A percentile compares a stretch with the other conserved stretches of the same genome.
phyloP scores from a whole-genome alignment of 23 tunicate genomes.

The Clavelina lepadiformis region DNA sequence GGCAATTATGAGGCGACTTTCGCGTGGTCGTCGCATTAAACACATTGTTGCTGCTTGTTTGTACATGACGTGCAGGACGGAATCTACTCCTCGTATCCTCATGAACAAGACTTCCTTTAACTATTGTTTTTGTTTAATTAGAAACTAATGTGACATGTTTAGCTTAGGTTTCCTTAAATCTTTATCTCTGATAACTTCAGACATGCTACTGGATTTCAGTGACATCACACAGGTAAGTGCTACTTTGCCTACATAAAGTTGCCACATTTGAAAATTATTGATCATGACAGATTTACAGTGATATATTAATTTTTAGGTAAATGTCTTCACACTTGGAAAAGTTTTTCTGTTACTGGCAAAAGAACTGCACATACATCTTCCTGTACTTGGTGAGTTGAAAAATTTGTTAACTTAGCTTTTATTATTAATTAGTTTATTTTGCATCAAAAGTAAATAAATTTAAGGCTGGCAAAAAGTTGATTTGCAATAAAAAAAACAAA shows the following conservation, averaged over 20 bases:
- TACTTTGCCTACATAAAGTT: no score
- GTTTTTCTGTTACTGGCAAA: slow-evolving; percentile 69
- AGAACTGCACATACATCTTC: slow-evolving; percentile 88
- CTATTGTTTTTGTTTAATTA: not conserved
- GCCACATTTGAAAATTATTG: no score
- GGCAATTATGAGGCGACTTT: slow-evolving; percentile 79
- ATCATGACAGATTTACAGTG: no score
- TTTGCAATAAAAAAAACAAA: no score
- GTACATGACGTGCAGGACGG: slow-evolving; percentile 90
- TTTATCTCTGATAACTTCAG: slow-evolving; percentile 18
- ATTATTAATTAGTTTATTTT: not conserved
- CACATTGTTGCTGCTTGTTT: slow-evolving; percentile 91
- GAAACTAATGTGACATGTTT: not conserved
- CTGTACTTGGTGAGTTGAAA: slow-evolving; percentile 72
- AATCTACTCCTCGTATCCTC: slow-evolving; percentile 94
- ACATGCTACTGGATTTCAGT: slow-evolving; percentile 86
- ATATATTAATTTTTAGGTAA: slow-evolving; percentile 42
- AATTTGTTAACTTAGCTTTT: no score
- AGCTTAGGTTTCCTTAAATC: not conserved
- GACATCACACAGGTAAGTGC: slow-evolving; percentile 68
- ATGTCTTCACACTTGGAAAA: slow-evolving; percentile 84
- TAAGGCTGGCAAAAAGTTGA: no score
- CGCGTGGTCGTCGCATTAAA: slow-evolving; percentile 71
- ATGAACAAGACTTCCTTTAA: not conserved
- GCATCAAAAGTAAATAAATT: not conserved